Evolutionary conservation across 2,797 vertebrate genomes (phyloP).

Genomic region (Hozukius guyotensis): DNA sequence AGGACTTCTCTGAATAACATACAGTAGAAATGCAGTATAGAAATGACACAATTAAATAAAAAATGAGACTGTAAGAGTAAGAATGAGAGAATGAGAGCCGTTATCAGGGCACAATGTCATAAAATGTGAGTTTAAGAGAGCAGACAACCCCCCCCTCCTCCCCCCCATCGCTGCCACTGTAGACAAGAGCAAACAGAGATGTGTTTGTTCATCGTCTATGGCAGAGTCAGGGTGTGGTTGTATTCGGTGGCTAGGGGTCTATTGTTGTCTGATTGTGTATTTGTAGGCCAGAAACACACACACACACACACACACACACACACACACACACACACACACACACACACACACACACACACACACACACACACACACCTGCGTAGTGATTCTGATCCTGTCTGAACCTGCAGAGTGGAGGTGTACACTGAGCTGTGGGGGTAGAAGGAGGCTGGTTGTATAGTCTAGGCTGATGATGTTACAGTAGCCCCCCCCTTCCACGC

Average conservation of each 20-base stretch:
- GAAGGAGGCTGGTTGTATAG: neutral
- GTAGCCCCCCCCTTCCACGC: no score
- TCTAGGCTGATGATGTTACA: neutral
- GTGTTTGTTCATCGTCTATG: constrained; percentile 31
- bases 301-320: neutral
- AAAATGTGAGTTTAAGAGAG: constrained; percentile 2
- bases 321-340: no score
- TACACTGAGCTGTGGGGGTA: neutral
- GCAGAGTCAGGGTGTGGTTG: constrained; percentile 36
- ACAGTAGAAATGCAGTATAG: neutral
- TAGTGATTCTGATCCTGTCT: constrained; percentile 4
- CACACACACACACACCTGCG: neutral
- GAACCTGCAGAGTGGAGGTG: neutral
- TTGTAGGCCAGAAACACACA: constrained; percentile 8
- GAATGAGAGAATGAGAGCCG: neutral
- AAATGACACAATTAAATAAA: neutral
- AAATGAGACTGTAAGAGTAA: neutral
- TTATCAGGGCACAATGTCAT: neutral
- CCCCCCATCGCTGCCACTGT: neutral
- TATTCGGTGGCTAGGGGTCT: constrained; percentile 7
- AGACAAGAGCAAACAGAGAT: constrained; percentile 27
- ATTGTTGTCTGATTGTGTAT: constrained; percentile 45
- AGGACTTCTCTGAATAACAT: neutral
- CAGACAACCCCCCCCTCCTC: neutral
- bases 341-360: no score